Conservation (phyloP, 2,113 vertebrate species). For the Chaetodon auriga region DNA sequence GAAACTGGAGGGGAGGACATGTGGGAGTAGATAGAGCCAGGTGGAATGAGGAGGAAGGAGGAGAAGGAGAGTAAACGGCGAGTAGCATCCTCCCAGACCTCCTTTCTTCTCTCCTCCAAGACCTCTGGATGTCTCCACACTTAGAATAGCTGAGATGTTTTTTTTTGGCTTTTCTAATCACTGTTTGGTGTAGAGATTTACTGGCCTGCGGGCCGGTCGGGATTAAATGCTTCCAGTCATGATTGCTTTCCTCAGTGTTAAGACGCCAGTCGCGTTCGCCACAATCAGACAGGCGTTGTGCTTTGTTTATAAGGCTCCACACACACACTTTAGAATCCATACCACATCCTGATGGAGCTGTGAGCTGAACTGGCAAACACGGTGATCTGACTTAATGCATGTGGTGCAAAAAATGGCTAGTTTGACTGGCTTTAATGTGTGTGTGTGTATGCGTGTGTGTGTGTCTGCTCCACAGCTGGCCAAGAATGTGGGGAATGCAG, state of each 20-base stretch:
- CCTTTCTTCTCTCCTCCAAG: conserved; percentile 1
- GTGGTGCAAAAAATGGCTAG: conserved; percentile 18
- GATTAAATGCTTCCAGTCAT: conserved; percentile 58
- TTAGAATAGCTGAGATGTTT: conserved; percentile 59
- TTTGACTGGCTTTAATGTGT: conserved; percentile 13
- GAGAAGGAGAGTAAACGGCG: conserved; percentile 9
- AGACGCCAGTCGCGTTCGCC: conserved; percentile 59
- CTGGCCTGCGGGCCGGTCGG: conserved; percentile 33
- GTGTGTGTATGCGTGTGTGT: conserved; percentile 23
- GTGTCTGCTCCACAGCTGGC: conserved; percentile 89
- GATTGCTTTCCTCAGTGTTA: conserved; percentile 51
- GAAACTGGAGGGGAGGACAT: not conserved
- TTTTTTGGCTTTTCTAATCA: conserved; percentile 56
- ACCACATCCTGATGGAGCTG: conserved; percentile 24
- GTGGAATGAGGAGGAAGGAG: not conserved
- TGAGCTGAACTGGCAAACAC: not conserved
- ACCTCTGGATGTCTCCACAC: conserved; percentile 25
- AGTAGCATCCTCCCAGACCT: conserved; percentile 7
- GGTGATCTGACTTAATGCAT: conserved; percentile 45
- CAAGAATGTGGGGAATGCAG: conserved; percentile 98
- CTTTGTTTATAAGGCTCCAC: conserved; percentile 28
- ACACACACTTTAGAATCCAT: conserved; percentile 8
- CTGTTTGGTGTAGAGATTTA: conserved; percentile 61
- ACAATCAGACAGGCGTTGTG: conserved; percentile 50
- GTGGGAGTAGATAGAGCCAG: not conserved